phyloP scores from a whole-genome alignment of 2,113 vertebrate genomes.

The Cinclus cinclus region DNA sequence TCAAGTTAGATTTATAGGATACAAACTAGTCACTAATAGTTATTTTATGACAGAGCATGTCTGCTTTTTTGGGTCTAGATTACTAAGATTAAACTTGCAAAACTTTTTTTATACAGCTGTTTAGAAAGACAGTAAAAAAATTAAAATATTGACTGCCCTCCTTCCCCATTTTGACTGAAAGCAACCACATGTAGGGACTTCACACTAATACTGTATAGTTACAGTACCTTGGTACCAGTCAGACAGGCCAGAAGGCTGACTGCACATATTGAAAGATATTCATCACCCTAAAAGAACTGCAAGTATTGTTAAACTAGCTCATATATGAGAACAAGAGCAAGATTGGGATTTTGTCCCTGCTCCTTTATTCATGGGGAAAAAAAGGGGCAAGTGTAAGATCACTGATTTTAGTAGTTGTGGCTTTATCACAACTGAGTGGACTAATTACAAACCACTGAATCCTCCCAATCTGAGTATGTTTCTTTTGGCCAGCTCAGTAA shows the following conservation, averaged over 20 bases:
- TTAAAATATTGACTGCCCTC: slow-evolving; percentile 25
- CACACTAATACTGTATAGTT: accelerated
- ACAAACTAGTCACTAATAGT: slow-evolving; percentile 89
- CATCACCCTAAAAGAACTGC: neutral
- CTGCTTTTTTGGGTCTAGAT: slow-evolving; percentile 72
- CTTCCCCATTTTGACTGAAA: neutral
- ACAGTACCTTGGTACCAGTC: neutral
- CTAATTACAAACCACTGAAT: neutral
- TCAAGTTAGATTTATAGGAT: slow-evolving; percentile 85
- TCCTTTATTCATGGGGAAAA: neutral
- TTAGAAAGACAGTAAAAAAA: slow-evolving; percentile 70
- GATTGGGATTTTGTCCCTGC: neutral
- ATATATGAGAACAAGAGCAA: neutral
- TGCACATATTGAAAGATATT: neutral
- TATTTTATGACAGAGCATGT: slow-evolving; percentile 84
- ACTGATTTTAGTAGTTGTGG: neutral
- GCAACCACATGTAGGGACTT: neutral
- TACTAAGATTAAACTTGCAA: slow-evolving; percentile 82
- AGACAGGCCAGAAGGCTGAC: neutral
- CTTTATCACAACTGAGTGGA: neutral
- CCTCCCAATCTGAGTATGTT: neutral
- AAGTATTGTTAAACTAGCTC: neutral
- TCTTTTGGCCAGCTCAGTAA: neutral
- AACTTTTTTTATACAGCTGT: slow-evolving; percentile 72
- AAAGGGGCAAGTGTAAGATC: neutral